Evolutionary conservation across 2,797 vertebrate species (phyloP).

Genomic region (Falco biarmicus): DNA sequence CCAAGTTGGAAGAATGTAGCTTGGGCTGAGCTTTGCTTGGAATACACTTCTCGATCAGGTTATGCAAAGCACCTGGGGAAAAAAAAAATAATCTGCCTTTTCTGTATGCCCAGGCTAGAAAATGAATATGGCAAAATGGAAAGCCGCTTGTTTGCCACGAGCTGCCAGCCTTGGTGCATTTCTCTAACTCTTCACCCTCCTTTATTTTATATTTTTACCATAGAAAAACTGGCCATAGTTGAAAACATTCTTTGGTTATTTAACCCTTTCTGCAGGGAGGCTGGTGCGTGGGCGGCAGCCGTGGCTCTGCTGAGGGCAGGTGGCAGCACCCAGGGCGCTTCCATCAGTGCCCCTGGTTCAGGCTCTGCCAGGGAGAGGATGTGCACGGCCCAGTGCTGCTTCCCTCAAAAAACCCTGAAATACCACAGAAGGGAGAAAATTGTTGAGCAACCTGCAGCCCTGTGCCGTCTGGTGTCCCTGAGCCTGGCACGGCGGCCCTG

Average conservation of each 20-base stretch:
- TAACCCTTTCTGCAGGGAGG: background rate
- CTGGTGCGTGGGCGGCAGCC: background rate
- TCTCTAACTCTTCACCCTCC: background rate
- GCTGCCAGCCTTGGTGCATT: rapidly evolving
- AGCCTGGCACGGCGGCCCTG: rapidly evolving
- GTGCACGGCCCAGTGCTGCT: no score
- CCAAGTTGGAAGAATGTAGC: background rate
- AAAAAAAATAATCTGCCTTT: background rate
- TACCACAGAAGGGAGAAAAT: background rate
- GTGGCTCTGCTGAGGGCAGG: background rate
- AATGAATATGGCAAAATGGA: rapidly evolving
- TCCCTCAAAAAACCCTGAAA: background rate
- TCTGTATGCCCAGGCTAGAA: rapidly evolving
- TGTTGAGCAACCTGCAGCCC: no score
- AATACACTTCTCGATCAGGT: background rate
- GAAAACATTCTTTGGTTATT: background rate
- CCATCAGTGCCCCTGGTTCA: background rate
- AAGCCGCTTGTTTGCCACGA: rapidly evolving
- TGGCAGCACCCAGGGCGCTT: background rate
- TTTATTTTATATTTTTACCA: background rate
- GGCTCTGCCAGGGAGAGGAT: background rate
- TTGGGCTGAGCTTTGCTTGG: background rate
- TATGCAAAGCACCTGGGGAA: background rate
- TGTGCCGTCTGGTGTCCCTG: background rate
- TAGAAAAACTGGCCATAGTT: rapidly evolving